Percentiles rank a stretch among this genome's conserved stretches.
Conservation (phyloP, 1,140 invertebrate genomes). For the Polyergus mexicanus region DNA sequence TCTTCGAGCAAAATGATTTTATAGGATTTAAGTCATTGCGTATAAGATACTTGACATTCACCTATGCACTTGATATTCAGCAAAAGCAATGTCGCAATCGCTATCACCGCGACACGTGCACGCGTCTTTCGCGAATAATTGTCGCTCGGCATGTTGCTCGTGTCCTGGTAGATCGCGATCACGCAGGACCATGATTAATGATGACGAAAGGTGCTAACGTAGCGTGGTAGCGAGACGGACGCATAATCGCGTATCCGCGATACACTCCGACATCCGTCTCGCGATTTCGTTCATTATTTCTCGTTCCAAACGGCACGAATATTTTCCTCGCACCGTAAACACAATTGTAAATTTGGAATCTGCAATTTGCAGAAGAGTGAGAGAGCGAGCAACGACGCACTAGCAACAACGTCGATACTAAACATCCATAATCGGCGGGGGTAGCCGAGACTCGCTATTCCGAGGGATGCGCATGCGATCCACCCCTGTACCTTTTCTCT, state of each 20-base stretch:
- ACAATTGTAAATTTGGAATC: constrained; percentile 15
- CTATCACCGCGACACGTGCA: constrained; percentile 36
- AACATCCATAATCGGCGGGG: constrained; percentile 59
- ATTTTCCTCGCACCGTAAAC: not conserved
- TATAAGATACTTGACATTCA: not conserved
- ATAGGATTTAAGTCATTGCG: not conserved
- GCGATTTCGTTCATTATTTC: constrained; percentile 35
- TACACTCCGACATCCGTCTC: not conserved
- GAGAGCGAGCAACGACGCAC: constrained; percentile 12
- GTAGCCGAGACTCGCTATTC: constrained; percentile 43
- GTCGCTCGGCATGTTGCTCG: constrained; percentile 52
- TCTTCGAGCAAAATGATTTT: not conserved
- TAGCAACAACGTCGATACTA: constrained; percentile 59
- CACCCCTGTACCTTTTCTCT: not conserved
- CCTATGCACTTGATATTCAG: constrained; percentile 40
- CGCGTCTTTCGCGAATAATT: constrained; percentile 1
- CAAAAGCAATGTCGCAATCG: constrained; percentile 34
- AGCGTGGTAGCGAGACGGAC: constrained; percentile 19
- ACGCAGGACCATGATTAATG: constrained; percentile 57
- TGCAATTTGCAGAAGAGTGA: not conserved
- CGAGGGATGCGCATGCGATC: constrained; percentile 54
- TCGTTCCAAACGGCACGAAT: not conserved
- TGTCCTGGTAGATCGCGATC: constrained; percentile 25
- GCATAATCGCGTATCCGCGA: constrained; percentile 31
- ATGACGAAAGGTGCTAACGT: constrained; percentile 37